Evolutionary conservation across 2,888 invertebrate genomes (phyloP), one percentile per base, ranked within the genome.

Genomic region (Aproaerema taeniolella): DNA sequence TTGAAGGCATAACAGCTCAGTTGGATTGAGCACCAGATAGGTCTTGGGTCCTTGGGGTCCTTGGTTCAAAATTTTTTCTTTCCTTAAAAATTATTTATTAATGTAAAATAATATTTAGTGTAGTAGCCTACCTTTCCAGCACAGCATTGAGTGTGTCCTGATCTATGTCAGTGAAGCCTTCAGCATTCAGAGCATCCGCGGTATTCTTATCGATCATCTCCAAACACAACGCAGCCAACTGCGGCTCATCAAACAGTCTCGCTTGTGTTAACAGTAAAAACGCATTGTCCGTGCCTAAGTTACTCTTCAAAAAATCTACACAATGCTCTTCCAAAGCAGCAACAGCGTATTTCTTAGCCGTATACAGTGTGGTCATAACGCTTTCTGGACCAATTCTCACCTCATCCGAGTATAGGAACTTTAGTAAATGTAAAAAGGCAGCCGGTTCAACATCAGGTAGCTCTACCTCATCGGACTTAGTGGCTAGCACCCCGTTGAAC

Each of bases 321-420:
- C 95, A 95, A 43, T 93, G 93, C 55, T 91, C 91, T 59, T 95
- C 95, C 45, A 95, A 73, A 2, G 94, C 93, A 1, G 94, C 93
- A 0, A 95, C 93, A 1, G 94, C 94, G 78, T 95, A 95, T 57
- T 95, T 95, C 60, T 95, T 95, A 4, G 95, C 95, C 0, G 95
- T 93, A 57, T 95, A 95, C 35, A 95, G 69, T 0, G 94, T 94
- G 1, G 94, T 92, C 94, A 95, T 95, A 1, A 95, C 95, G 61
- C 92, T 93, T 62, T 95, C 95, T 0, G 95, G 93, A 6, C 92
- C 94, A 54, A 95, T 94, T 43, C 91, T 89, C 8, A 95, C 93
- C 65, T 94, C 93, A 77, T 95, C 95, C 0, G 94, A 92, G 64
- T 95, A 95, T 38, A 92, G 77, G 71, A 91, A 92, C 67, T 88